These are phyloP conservation scores for Maconellicoccus hirsutus DNA, from an alignment of 1,140 invertebrate species.

Conservation along the genomic window DNA sequence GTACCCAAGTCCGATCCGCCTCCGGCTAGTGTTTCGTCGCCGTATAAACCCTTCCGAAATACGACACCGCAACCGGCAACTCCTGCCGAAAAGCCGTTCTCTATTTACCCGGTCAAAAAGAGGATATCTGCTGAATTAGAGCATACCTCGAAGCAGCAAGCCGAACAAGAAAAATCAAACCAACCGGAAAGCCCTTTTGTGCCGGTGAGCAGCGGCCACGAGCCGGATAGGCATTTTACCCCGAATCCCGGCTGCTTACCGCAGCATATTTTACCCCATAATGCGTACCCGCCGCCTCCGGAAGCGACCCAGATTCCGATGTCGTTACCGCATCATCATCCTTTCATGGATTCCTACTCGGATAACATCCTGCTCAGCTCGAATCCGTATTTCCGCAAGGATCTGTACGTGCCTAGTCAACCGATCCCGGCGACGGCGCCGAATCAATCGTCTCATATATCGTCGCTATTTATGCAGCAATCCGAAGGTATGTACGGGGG, in stretches of 20 bases:
- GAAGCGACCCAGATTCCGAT: background rate
- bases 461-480: slow-evolving; percentile 25
- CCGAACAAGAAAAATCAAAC: background rate
- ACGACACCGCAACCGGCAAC: background rate
- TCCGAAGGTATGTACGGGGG: slow-evolving; percentile 20
- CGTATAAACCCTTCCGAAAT: slow-evolving; percentile 3
- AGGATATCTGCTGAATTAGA: slow-evolving; percentile 43
- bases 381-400: slow-evolving; percentile 5
- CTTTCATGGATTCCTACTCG: background rate
- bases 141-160: slow-evolving; percentile 22
- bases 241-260: slow-evolving; percentile 31
- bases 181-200: background rate
- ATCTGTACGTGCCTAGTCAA: background rate
- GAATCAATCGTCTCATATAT: background rate
- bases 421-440: background rate
- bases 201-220: background rate
- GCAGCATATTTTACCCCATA: slow-evolving; percentile 20
- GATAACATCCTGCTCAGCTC: background rate
- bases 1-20: background rate
- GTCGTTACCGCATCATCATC: background rate
- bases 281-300: background rate
- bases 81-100: slow-evolving; percentile 23
- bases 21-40: background rate
- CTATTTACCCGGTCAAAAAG: slow-evolving; percentile 42
- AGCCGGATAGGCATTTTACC: slow-evolving; percentile 26